Conservation (phyloP, 1,140 invertebrate species). For the Meloidogyne floridensis region DNA sequence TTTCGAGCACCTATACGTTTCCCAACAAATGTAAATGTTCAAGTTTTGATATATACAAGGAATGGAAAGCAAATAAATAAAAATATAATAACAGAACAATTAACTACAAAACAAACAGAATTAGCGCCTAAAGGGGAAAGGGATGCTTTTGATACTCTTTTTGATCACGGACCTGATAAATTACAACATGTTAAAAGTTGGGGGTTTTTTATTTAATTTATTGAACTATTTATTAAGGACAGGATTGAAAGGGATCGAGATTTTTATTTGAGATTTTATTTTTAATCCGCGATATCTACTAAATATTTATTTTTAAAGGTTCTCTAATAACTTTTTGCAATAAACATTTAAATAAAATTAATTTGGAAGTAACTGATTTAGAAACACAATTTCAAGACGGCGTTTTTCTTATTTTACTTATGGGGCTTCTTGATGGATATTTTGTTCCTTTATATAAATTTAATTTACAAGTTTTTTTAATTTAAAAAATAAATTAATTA, state of each 20-base stretch:
- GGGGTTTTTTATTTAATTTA: background rate
- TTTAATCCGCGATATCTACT: background rate
- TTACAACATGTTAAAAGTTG: constrained; percentile 89
- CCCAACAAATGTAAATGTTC: constrained; percentile 89
- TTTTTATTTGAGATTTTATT: no score
- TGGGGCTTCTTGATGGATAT: constrained; percentile 94
- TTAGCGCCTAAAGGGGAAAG: constrained; percentile 69
- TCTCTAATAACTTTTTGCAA: constrained; percentile 95
- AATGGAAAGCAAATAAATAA: constrained; percentile 54
- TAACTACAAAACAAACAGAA: constrained; percentile 72
- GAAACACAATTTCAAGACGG: constrained; percentile 97
- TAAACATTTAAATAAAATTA: constrained; percentile 93
- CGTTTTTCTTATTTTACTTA: constrained; percentile 88
- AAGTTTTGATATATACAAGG: constrained; percentile 59
- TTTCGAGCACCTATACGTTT: constrained; percentile 90
- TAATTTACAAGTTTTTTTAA: constrained; percentile 71
- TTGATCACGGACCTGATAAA: constrained; percentile 96
- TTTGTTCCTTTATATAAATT: constrained; percentile 96
- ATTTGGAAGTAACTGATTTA: constrained; percentile 89
- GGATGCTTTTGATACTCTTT: constrained; percentile 97
- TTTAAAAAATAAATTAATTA: background rate
- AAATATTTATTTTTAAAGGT: constrained; percentile 70
- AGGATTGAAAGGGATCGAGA: no score
- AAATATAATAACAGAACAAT: constrained; percentile 75
- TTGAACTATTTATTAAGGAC: background rate